Evolutionary conservation across 2,888 invertebrate genomes (phyloP), one percentile per base, ranked within the genome.

Genomic region (Geotrupes spiniger): DNA sequence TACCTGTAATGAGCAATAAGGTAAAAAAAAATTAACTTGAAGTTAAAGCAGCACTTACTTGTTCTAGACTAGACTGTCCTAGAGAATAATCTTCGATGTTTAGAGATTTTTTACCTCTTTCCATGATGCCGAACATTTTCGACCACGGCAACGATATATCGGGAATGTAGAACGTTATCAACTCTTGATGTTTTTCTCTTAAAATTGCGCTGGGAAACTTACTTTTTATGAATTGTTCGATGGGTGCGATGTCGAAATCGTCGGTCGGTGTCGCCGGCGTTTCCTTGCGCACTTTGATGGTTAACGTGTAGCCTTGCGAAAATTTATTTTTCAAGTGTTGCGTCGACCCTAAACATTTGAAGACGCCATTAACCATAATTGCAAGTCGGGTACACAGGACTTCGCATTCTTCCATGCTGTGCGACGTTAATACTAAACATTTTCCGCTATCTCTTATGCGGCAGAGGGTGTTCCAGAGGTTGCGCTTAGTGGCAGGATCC

Each of bases 341-440:
- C 31, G 85, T 84, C 1, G 89, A 85, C 12, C 90, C 90, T 36
- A 90, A 74, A 61, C 90, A 91, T 65, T 83, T 82, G 70, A 90
- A 86, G 55, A 81, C 78, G 0, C 90, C 91, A 69, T 88, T 88
- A n/a, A 89, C 89, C 90, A 91, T 90, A 53, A 91, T 85, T 29
- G 89, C 89, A 57, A 91, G 71, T 3, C 89, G 76, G 1, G 87
- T 85, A 69, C 91, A 91, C 14, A 91, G 75, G 11, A 89, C 89
- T 74, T 91, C 90, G 71, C 89, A 89, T 72, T 91, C 90, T 73
- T 89, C 89, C 88, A 91, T 89, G 68, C 87, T 88, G 75, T 89
- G 89, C 36, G 91, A 90, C 11, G 92, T 92, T 49, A 92, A 76
- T 49, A 92, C 78, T 43, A 92, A 81, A 48, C 88, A 85, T 65